Evolutionary conservation across 92 coral and sea anemone genomes (phyloP).

Genomic region (Porites rus): DNA sequence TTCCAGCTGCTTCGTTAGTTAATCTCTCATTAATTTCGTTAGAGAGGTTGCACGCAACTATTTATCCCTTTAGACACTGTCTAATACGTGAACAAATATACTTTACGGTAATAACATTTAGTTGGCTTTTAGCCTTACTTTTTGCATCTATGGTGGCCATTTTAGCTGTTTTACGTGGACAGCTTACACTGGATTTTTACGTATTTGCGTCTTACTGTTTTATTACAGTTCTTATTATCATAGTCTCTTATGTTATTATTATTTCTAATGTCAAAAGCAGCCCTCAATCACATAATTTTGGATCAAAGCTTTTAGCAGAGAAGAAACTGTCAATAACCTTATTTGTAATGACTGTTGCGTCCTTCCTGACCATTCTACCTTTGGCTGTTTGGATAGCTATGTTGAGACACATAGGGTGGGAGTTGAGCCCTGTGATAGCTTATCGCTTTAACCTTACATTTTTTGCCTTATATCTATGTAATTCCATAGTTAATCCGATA

Average conservation of each 20-base stretch:
- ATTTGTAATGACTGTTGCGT: background rate
- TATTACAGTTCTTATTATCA: background rate
- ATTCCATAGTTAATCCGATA: constrained; percentile 15
- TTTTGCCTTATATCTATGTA: background rate
- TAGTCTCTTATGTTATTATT: background rate
- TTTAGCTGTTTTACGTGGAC: background rate
- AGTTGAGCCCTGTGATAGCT: background rate
- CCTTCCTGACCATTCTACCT: background rate
- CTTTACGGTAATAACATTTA: background rate
- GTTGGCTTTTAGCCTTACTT: background rate
- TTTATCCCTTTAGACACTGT: constrained; percentile 1
- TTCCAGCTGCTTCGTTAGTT: background rate
- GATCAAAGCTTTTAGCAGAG: background rate
- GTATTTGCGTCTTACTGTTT: background rate
- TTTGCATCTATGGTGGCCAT: background rate
- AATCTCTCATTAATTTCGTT: background rate
- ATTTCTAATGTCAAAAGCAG: no score
- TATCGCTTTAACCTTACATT: background rate
- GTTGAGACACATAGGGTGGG: background rate
- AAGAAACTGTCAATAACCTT: no score
- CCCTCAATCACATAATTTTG: no score
- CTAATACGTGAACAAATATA: background rate
- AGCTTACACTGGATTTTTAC: background rate
- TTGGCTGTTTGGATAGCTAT: background rate
- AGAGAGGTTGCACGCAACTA: constrained; percentile 1